These are phyloP conservation scores for Pimephales promelas DNA, from an alignment of 2,113 vertebrate genomes.

Conservation along the genomic window DNA sequence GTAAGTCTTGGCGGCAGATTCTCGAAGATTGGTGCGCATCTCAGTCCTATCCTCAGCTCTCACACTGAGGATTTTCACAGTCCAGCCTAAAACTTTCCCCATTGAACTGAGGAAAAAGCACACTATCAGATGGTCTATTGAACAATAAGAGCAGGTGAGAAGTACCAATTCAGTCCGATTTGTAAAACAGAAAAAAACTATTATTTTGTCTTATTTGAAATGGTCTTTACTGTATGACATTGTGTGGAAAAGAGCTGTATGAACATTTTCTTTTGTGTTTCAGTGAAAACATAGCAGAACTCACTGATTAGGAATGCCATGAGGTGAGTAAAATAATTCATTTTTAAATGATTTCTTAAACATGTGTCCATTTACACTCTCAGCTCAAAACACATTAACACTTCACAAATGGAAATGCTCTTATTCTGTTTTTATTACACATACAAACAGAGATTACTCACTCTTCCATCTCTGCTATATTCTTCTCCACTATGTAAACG, in stretches of 20 bases:
- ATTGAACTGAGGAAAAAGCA: conserved; percentile 67
- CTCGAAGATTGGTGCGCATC: too few relatives aligned
- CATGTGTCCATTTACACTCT: not conserved
- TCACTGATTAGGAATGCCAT: not conserved
- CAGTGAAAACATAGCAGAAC: not conserved
- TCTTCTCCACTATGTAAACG: not conserved
- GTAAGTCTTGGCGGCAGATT: not conserved
- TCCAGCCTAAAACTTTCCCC: conserved; percentile 66
- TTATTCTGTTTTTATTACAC: too few relatives aligned
- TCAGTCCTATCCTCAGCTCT: too few relatives aligned
- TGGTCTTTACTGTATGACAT: too few relatives aligned
- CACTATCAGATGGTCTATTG: not conserved
- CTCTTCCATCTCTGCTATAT: not conserved
- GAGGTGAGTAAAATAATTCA: not conserved
- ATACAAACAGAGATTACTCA: not conserved
- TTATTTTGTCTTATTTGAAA: too few relatives aligned
- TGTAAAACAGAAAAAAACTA: not conserved
- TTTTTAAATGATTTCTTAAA: not conserved
- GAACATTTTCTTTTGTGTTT: too few relatives aligned
- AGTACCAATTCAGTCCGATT: not conserved
- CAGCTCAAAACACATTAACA: not conserved
- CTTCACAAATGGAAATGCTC: too few relatives aligned
- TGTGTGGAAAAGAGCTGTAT: too few relatives aligned
- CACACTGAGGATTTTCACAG: conserved; percentile 54
- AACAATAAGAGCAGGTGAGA: not conserved